Conservation (phyloP, 1,140 invertebrate genomes). For the Mesaphorura yosii region DNA sequence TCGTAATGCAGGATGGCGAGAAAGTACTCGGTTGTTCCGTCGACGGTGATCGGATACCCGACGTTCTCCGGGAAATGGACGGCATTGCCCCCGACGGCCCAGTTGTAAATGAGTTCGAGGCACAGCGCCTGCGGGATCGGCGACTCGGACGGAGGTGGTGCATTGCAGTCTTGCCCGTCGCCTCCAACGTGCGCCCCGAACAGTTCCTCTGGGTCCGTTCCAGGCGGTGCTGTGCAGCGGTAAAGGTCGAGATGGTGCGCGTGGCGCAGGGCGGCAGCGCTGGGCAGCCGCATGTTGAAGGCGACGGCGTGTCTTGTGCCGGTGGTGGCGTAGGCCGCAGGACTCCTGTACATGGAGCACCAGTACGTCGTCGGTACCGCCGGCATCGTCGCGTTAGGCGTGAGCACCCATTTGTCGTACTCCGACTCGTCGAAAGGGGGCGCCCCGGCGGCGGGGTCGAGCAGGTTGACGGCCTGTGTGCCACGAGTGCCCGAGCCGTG, state of each 20-base stretch:
- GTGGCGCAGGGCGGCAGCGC: background rate
- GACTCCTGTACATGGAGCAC: conserved; percentile 1
- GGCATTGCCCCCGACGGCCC: background rate
- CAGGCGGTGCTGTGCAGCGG: background rate
- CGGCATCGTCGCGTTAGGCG: conserved; percentile 3
- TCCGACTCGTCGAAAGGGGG: background rate
- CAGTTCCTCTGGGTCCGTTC: background rate
- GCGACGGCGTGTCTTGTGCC: too few relatives aligned
- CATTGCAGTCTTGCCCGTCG: background rate
- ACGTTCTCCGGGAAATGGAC: conserved; percentile 23
- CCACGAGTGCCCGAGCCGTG: background rate
- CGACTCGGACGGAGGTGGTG: too few relatives aligned
- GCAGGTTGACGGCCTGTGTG: background rate
- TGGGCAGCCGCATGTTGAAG: background rate
- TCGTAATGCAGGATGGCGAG: conserved; percentile 51
- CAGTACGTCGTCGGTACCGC: conserved; percentile 3
- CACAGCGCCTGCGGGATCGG: background rate
- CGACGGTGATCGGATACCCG: conserved; percentile 19
- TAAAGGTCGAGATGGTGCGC: background rate
- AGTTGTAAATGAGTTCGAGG: background rate
- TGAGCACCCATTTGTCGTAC: background rate
- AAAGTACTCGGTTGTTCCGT: conserved; percentile 14
- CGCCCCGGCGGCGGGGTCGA: background rate
- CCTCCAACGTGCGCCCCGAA: background rate
- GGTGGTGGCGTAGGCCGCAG: background rate